Evolutionary conservation across 2,888 invertebrate genomes (phyloP).

Genomic region (Micoletzkya japonica): DNA sequence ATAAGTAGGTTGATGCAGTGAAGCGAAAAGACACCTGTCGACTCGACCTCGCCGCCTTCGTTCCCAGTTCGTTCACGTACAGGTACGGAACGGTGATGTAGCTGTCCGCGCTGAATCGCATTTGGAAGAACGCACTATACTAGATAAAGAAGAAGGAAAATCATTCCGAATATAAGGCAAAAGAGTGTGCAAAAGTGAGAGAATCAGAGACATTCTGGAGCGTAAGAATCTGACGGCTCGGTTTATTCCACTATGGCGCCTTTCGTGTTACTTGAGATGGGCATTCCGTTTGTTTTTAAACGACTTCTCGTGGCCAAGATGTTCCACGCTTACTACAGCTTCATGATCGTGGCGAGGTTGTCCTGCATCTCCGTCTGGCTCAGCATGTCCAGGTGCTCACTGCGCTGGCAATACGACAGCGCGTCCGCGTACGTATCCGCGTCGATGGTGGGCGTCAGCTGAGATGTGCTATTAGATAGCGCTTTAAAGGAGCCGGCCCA

Average conservation of each 20-base stretch:
- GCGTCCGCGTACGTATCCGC: constrained; percentile 5
- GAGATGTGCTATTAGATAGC: not conserved
- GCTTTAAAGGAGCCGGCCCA: not conserved
- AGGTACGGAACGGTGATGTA: not conserved
- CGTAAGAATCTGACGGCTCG: no score
- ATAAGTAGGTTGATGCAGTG: no score
- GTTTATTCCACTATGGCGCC: no score
- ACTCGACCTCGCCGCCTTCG: not conserved
- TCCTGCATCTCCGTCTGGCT: constrained; percentile 2
- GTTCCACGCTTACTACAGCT: not conserved
- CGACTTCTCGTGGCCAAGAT: not conserved
- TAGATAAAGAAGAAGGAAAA: no score
- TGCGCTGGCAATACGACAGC: constrained; percentile 6
- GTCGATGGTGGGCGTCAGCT: not conserved
- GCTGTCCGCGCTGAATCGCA: not conserved
- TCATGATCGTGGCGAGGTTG: not conserved
- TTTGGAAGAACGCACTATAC: no score
- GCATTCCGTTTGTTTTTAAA: not conserved
- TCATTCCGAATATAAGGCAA: no score
- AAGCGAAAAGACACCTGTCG: not conserved
- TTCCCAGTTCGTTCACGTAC: constrained; percentile 24
- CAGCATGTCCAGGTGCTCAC: constrained; percentile 7
- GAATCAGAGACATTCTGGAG: no score
- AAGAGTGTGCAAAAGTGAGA: no score
- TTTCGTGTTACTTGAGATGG: no score